Conservation (phyloP, 2,113 vertebrate species). For the Lichenostomus cassidix region DNA sequence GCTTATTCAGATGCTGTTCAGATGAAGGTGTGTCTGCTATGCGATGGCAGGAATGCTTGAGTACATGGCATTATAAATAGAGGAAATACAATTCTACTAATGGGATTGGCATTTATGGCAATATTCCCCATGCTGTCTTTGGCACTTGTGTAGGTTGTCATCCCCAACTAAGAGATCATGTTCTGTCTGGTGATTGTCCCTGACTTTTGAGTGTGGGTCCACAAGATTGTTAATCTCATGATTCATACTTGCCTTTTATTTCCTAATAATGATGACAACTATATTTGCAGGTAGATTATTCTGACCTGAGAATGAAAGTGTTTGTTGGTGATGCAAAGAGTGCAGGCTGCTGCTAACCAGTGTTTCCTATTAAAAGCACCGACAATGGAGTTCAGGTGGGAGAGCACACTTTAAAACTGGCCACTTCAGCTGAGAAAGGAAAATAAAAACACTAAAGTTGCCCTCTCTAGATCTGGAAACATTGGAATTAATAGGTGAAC, state of each 20-base stretch:
- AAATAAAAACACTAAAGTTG: not conserved
- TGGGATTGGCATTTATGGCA: not conserved
- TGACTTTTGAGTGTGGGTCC: not conserved
- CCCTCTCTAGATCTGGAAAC: not conserved
- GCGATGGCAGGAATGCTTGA: not conserved
- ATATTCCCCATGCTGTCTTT: not conserved
- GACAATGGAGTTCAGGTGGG: accelerated
- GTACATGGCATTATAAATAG: not conserved
- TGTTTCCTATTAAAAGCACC: not conserved
- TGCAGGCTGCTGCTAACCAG: not conserved
- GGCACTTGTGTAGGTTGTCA: not conserved
- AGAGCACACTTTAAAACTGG: not conserved
- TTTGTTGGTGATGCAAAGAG: not conserved
- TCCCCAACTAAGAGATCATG: not conserved
- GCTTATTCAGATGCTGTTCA: not conserved
- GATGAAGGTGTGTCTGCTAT: not conserved
- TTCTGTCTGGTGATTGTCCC: not conserved
- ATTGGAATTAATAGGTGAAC: not conserved
- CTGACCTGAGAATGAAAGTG: not conserved
- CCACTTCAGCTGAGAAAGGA: not conserved
- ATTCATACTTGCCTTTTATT: not conserved
- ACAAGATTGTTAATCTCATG: not conserved
- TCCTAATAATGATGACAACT: not conserved
- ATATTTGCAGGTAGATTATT: not conserved
- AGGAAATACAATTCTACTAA: not conserved